Percentiles rank a stretch among this genome's conserved stretches.
Evolutionary conservation across 2,888 invertebrate species (phyloP).

Genomic region (Aporophyla nigra): DNA sequence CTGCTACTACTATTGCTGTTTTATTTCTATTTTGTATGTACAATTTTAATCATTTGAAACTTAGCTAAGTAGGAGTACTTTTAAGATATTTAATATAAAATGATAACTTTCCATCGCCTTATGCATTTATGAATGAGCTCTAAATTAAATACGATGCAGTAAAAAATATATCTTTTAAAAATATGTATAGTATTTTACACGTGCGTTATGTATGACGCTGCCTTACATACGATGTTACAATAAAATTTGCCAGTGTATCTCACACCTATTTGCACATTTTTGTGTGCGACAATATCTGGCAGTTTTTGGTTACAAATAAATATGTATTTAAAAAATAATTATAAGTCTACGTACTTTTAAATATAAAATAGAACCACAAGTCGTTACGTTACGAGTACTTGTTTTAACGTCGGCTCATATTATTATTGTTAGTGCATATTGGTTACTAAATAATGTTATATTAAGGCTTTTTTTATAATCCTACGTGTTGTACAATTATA

Average conservation of each 20-base stretch:
- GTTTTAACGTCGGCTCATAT: conserved; percentile 29
- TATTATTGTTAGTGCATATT: conserved; percentile 44
- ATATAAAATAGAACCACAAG: conserved; percentile 2
- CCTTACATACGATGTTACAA: conserved; percentile 15
- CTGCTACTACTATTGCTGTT: conserved; percentile 1
- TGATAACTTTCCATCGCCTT: conserved; percentile 10
- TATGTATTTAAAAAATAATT: neutral
- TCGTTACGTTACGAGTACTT: conserved; percentile 3
- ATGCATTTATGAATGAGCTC: conserved; percentile 36
- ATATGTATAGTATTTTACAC: neutral
- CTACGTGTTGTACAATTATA: conserved; percentile 46
- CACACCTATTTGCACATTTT: neutral
- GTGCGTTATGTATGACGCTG: neutral
- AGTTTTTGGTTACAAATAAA: neutral
- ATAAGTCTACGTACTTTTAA: neutral
- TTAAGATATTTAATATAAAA: conserved; percentile 5
- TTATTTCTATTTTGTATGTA: conserved; percentile 7
- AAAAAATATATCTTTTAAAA: neutral
- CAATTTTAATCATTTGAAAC: conserved; percentile 23
- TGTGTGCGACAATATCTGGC: neutral
- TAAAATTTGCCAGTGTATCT: conserved; percentile 1
- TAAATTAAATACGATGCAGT: conserved; percentile 16
- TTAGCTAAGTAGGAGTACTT: neutral
- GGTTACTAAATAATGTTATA: conserved; percentile 33
- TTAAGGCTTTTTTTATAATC: conserved; percentile 47